A percentile compares a stretch with the other conserved stretches of the same genome.
Conservation (phyloP, 1,140 invertebrate species). For the Heliconius eleuchia region DNA sequence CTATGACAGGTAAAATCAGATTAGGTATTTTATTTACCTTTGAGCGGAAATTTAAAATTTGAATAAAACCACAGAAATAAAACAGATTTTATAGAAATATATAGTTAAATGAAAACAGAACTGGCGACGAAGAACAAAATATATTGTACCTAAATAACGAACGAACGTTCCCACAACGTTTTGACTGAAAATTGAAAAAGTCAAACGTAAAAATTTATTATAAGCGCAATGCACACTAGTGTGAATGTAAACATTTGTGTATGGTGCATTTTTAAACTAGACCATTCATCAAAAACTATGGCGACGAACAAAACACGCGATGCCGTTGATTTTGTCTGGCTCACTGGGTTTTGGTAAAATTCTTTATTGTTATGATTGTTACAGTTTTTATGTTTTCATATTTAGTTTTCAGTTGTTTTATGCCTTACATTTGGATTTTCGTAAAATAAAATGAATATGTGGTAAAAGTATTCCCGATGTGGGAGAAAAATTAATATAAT, state of each 20-base stretch:
- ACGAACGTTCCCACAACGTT: neutral
- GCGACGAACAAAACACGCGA: constrained; percentile 57
- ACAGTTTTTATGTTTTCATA: constrained; percentile 25
- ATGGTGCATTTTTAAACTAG: constrained; percentile 56
- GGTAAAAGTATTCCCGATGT: neutral
- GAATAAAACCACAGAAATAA: neutral
- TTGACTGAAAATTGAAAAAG: constrained; percentile 11
- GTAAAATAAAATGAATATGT: neutral
- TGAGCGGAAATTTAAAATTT: neutral
- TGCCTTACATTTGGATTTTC: neutral
- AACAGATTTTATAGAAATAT: neutral
- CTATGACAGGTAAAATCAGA: neutral
- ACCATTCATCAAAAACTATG: constrained; percentile 58
- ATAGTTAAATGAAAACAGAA: neutral
- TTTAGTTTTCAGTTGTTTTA: neutral
- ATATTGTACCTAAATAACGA: constrained; percentile 3
- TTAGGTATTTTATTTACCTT: neutral
- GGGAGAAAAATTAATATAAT: neutral
- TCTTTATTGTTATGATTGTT: constrained; percentile 43
- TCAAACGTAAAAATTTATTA: constrained; percentile 9
- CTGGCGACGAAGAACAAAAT: neutral
- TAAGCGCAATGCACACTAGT: constrained; percentile 33
- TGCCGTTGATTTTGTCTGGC: constrained; percentile 50
- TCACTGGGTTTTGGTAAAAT: constrained; percentile 50
- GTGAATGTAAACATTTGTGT: constrained; percentile 55